Base-by-base conservation (phyloP, 2,888 invertebrate species). In the Liposcelis brunnea region DNA sequence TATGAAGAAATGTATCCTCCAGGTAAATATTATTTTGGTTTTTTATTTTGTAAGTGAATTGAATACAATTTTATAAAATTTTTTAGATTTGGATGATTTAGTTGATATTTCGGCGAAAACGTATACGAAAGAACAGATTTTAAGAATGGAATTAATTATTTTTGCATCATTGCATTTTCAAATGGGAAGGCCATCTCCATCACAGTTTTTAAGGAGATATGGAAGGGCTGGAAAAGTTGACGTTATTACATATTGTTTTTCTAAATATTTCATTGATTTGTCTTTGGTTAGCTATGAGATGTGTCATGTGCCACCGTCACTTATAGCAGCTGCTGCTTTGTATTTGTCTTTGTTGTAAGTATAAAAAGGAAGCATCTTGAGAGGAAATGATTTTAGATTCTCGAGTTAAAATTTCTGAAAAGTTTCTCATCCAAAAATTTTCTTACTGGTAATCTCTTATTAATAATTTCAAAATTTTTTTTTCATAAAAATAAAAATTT, bases 1-100 rank as follows among this genome's bases (percentile, higher is more conserved):
- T 94, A 89, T 57, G 95, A 97, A 65, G 97, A 97, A 67, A 80
- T 91, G 56, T 89, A 80, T 56, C 74, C 83, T 1, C 91, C 94
- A 16, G 16, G 35, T 35, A 35, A 35, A 10, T 7, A 16, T 7
- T 6, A 35, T 6, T 6, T 26, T 26, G 26, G 26, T 26, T 26
- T 26, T 26, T 8, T 6, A 26, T 26, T 26, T 26, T 26, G 8
- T 26, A n/a, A n/a, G n/a, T n/a, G n/a, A n/a, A n/a, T n/a, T 26
- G 26, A 8, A 8, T 6, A 26, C 4, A 26, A 26, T 26, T 35
- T 35, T 35, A 6, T 16, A 35, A n/a, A n/a, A n/a, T n/a, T 35
- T 35, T 35, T 7, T 10, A 0, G 83, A 85, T 37, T 72, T 91
- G 16, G 68, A 65, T 4, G 95, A 97, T 64, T 93, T 93, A 65